Evolutionary conservation across 2,113 vertebrate species (phyloP).

Genomic region (Alectura lathami): DNA sequence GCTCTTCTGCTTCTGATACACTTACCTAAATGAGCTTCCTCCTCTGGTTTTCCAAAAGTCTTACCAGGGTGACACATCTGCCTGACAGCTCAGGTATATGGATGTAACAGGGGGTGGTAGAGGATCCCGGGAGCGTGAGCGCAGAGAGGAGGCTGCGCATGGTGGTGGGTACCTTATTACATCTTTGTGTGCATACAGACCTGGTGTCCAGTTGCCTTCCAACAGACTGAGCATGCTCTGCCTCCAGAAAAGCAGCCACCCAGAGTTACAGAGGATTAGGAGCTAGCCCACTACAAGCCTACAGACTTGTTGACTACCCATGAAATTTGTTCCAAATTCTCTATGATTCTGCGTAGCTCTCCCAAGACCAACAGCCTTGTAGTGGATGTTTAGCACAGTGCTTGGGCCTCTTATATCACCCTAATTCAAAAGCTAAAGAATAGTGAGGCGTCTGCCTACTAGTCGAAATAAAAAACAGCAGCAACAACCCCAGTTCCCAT

Average conservation of each 20-base stretch:
- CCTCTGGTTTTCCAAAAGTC: not conserved
- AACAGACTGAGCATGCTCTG: accelerated
- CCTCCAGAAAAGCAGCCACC: not conserved
- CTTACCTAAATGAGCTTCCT: not conserved
- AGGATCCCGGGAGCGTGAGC: not conserved
- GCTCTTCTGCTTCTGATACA: not conserved
- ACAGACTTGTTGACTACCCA: not conserved
- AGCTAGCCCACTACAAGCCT: not conserved
- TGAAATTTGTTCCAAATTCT: not conserved
- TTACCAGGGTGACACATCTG: not conserved
- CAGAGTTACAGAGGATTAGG: not conserved
- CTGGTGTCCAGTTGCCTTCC: not conserved
- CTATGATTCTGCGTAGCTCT: not conserved
- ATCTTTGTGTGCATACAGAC: accelerated
- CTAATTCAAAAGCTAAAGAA: slow-evolving; percentile 63
- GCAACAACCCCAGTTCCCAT: not conserved
- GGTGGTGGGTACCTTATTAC: not conserved
- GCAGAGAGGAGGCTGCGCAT: not conserved
- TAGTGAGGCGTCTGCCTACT: slow-evolving; percentile 17
- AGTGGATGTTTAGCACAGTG: not conserved
- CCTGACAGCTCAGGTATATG: not conserved
- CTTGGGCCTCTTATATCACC: slow-evolving; percentile 37
- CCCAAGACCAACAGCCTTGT: not conserved
- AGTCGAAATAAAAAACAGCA: slow-evolving; percentile 54
- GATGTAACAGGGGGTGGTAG: not conserved